A percentile compares a stretch with the other conserved stretches of the same genome.
phyloP scores from a whole-genome alignment of 2,113 vertebrate species.

The Mugil cephalus region DNA sequence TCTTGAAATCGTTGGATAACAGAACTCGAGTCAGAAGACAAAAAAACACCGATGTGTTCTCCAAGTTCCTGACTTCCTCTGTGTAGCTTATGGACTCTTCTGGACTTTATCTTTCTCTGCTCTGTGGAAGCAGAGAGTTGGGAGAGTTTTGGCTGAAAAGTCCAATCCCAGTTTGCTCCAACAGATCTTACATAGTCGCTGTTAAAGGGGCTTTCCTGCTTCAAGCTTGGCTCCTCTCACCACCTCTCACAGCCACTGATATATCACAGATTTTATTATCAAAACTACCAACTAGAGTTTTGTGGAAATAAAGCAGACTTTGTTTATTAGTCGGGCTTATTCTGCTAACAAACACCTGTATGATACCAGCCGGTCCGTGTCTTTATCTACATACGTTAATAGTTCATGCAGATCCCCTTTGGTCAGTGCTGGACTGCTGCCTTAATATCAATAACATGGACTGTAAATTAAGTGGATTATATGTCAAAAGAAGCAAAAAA shows the following conservation, averaged over 20 bases:
- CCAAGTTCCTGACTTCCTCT: background rate
- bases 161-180: background rate
- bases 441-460: background rate
- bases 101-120: too few relatives aligned
- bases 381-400: slow-evolving; percentile 27
- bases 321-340: slow-evolving; percentile 39
- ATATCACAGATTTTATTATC: background rate
- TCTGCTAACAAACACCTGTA: slow-evolving; percentile 47
- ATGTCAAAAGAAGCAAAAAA: slow-evolving; percentile 18
- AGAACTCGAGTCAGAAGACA: background rate
- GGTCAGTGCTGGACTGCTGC: slow-evolving; percentile 2
- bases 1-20: too few relatives aligned
- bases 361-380: background rate
- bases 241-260: background rate
- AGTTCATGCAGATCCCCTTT: slow-evolving; percentile 27
- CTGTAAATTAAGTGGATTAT: slow-evolving; percentile 9
- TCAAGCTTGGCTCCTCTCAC: background rate
- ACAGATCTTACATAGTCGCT: slow-evolving; percentile 4
- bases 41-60: background rate
- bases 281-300: background rate
- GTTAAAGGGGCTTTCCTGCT: background rate
- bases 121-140: background rate
- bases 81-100: background rate
- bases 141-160: background rate
- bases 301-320: background rate